phyloP scores from a whole-genome alignment of 2,113 vertebrate species.

The Megaleporinus macrocephalus region DNA sequence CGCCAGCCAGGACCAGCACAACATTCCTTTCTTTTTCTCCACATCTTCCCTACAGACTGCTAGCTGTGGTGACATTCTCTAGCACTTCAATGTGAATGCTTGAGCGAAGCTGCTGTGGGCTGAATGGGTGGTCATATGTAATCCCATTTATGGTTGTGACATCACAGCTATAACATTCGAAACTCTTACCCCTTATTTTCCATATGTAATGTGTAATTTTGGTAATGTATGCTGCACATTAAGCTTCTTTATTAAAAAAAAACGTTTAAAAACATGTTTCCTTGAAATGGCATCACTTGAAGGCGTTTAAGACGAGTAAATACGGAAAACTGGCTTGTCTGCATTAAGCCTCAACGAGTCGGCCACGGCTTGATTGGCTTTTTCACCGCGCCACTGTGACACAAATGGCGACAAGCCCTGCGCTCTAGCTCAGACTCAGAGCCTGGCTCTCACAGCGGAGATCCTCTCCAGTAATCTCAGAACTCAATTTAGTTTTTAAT shows the following conservation, averaged over 20 bases:
- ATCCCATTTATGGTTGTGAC: not conserved
- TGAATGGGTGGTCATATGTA: not conserved
- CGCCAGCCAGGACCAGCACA: too few relatives aligned
- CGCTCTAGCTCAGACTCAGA: not conserved
- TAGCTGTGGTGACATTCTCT: not conserved
- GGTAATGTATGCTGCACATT: not conserved
- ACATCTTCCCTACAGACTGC: not conserved
- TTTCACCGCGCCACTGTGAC: not conserved
- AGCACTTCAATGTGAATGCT: not conserved
- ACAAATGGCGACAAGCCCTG: not conserved
- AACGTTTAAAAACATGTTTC: too few relatives aligned
- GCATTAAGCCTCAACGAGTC: not conserved
- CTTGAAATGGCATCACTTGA: not conserved
- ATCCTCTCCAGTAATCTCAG: slow-evolving; percentile 51
- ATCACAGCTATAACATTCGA: not conserved
- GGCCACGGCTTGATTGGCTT: not conserved
- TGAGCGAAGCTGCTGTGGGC: not conserved
- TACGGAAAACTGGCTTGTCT: not conserved
- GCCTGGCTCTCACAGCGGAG: not conserved
- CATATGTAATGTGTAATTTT: not conserved
- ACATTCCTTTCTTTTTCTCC: too few relatives aligned
- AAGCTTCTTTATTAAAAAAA: not conserved
- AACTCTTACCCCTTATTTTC: not conserved
- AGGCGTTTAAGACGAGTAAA: not conserved
- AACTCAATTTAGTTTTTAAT: slow-evolving; percentile 51